These are phyloP conservation scores for Mormyrus lacerda DNA, from an alignment of 2,113 vertebrate genomes.

Conservation along the genomic window DNA sequence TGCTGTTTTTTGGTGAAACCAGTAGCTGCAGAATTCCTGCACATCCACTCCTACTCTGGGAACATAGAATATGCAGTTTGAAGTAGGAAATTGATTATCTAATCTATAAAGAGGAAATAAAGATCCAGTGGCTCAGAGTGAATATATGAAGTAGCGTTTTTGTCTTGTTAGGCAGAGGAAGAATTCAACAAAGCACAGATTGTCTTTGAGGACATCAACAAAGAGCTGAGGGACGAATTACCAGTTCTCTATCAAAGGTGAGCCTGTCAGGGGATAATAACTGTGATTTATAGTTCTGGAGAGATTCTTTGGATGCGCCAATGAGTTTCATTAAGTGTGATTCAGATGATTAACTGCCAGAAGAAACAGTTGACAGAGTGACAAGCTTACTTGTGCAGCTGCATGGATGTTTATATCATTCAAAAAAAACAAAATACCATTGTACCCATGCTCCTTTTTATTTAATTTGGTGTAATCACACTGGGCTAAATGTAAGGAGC, in stretches of 20 bases:
- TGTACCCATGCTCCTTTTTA: neutral
- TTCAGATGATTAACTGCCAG: neutral
- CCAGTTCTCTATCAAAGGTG: slow-evolving; percentile 83
- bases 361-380: neutral
- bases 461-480: neutral
- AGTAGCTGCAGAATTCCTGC: neutral
- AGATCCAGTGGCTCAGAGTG: neutral
- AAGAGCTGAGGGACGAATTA: slow-evolving; percentile 82
- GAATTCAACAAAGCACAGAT: slow-evolving; percentile 82
- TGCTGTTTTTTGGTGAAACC: neutral
- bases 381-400: neutral
- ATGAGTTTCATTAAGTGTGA: neutral
- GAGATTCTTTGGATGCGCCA: neutral
- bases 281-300: neutral
- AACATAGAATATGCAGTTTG: neutral
- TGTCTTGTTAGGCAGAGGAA: slow-evolving; percentile 75
- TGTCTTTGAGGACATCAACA: slow-evolving; percentile 89
- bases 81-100: neutral
- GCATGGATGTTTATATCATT: neutral
- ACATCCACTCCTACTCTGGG: neutral
- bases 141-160: neutral
- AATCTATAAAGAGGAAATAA: neutral
- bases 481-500: neutral
- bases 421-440: neutral
- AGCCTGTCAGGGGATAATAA: neutral